Percentiles rank a stretch among this genome's conserved stretches.
phyloP scores from a whole-genome alignment of 2,797 vertebrate genomes.

The Rallus crepitans region DNA sequence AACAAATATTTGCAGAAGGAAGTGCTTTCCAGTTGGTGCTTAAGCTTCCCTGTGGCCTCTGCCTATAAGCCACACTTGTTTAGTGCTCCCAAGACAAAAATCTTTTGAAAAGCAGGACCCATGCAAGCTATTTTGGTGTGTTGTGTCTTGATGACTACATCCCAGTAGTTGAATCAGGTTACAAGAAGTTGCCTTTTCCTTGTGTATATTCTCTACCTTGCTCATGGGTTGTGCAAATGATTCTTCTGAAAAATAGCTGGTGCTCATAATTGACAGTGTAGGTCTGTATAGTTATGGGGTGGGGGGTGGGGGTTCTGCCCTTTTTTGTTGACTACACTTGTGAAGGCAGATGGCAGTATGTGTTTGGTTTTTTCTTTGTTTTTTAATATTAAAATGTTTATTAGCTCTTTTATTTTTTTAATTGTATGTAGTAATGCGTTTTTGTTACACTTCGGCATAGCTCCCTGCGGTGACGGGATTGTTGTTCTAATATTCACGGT shows the following conservation, averaged over 20 bases:
- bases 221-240: neutral
- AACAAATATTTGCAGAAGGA: neutral
- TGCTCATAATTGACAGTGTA: neutral
- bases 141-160: neutral
- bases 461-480: neutral
- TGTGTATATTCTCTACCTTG: neutral
- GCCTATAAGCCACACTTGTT: rapidly evolving
- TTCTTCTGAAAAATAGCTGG: neutral
- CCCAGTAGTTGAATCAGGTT: neutral
- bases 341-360: neutral
- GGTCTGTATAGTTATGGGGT: neutral
- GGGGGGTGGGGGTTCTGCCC: neutral
- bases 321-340: neutral
- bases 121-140: neutral
- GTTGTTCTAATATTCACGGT: neutral
- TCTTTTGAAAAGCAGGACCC: neutral
- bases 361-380: neutral
- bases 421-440: neutral
- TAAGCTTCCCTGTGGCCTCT: neutral
- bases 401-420: neutral
- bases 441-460: rapidly evolving
- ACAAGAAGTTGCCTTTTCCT: neutral
- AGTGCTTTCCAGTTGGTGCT: neutral
- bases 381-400: neutral
- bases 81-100: neutral